These are phyloP conservation scores for Heliconius sara DNA, from an alignment of 2,888 invertebrate species.

Conservation along the genomic window DNA sequence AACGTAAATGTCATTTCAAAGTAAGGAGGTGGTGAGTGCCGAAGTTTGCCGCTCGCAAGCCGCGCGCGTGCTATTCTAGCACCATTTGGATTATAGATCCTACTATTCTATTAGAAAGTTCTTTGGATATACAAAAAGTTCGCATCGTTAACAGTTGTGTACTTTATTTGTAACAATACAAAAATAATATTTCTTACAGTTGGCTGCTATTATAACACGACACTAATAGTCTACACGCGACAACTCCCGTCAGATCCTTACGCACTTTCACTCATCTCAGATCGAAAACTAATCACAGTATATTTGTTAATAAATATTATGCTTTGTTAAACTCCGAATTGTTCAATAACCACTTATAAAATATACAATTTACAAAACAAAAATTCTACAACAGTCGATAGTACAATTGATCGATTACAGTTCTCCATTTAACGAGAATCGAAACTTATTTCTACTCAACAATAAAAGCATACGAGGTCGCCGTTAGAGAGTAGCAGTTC, in stretches of 20 bases:
- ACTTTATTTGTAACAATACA: conserved; percentile 81
- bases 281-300: conserved; percentile 72
- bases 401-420: conserved; percentile 65
- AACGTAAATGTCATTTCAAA: not conserved
- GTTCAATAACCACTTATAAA: conserved; percentile 76
- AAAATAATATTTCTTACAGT: conserved; percentile 80
- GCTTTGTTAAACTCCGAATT: conserved; percentile 69
- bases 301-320: conserved; percentile 75
- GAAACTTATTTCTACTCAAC: conserved; percentile 69
- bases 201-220: conserved; percentile 66
- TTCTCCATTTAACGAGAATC: conserved; percentile 63
- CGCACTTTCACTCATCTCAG: conserved; percentile 49
- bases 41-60: not conserved
- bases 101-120: conserved; percentile 59
- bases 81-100: conserved; percentile 75
- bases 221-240: conserved; percentile 38
- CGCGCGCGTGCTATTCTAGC: conserved; percentile 61
- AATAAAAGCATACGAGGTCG: conserved; percentile 69
- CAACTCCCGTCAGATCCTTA: conserved; percentile 28
- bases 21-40: conserved; percentile 10
- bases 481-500: conserved; percentile 57
- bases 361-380: conserved; percentile 76
- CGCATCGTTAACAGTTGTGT: conserved; percentile 74
- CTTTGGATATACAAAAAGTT: conserved; percentile 71
- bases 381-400: conserved; percentile 67